These are phyloP conservation scores for Apotomis capreana DNA, from an alignment of 2,888 invertebrate species.

Conservation along the genomic window DNA sequence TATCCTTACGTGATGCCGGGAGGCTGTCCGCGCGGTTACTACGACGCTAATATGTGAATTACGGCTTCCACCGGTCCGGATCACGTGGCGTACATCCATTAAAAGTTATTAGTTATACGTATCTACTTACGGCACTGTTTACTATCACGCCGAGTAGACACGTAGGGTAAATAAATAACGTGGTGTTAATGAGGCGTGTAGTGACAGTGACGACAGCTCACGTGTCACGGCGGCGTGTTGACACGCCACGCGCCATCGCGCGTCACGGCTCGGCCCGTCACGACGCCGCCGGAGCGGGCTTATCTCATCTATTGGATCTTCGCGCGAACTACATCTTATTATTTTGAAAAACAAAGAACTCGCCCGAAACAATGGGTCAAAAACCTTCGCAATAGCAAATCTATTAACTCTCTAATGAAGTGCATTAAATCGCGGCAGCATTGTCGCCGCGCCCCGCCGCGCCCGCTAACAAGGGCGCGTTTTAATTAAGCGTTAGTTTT, in stretches of 20 bases:
- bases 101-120: constrained; percentile 33
- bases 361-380: constrained; percentile 17
- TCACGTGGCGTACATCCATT: constrained; percentile 37
- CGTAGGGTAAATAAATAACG: constrained; percentile 29
- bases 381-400: constrained; percentile 45
- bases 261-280: background rate
- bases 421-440: constrained; percentile 48
- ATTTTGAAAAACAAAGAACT: constrained; percentile 1
- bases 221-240: constrained; percentile 12
- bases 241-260: constrained; percentile 16
- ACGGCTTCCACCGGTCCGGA: constrained; percentile 10
- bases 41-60: constrained; percentile 35
- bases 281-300: background rate
- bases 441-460: constrained; percentile 44
- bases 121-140: constrained; percentile 13
- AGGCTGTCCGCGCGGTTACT: constrained; percentile 27
- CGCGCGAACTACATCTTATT: background rate
- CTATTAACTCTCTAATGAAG: constrained; percentile 50
- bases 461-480: constrained; percentile 49
- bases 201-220: constrained; percentile 22
- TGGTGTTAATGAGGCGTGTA: constrained; percentile 31
- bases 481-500: constrained; percentile 66
- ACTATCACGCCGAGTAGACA: constrained; percentile 17
- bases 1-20: constrained; percentile 33
- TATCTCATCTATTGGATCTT: background rate